phyloP scores from a whole-genome alignment of 2,113 vertebrate genomes.

The Laticauda colubrina region DNA sequence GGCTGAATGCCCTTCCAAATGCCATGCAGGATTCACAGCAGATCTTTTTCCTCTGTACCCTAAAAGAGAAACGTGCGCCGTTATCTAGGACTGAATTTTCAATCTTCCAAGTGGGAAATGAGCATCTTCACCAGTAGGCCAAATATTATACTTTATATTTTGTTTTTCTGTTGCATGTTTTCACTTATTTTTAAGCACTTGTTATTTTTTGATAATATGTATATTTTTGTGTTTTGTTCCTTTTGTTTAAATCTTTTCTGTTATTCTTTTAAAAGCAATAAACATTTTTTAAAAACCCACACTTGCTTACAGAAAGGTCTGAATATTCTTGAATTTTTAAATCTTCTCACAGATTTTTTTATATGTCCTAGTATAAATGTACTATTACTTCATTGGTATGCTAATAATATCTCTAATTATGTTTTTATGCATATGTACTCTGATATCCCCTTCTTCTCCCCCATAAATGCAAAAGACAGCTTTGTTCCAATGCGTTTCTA shows the following conservation, averaged over 20 bases:
- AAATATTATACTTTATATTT: not conserved
- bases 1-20: not conserved
- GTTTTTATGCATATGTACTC: not conserved
- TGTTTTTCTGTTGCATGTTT: not conserved
- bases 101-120: not conserved
- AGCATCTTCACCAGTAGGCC: not conserved
- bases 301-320: not conserved
- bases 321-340: slow-evolving; percentile 29
- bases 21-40: not conserved
- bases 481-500: slow-evolving; percentile 58
- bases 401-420: slow-evolving; percentile 6
- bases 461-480: slow-evolving; percentile 33
- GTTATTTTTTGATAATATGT: not conserved
- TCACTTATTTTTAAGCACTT: not conserved
- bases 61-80: not conserved
- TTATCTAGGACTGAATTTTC: not conserved
- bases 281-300: not conserved
- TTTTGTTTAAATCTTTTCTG: not conserved
- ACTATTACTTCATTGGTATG: not conserved
- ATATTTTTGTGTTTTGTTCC: not conserved
- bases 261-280: not conserved
- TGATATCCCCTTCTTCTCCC: not conserved
- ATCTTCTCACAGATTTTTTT: not conserved
- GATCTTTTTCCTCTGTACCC: not conserved
- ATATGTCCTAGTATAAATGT: not conserved